phyloP scores from a whole-genome alignment of 2,888 invertebrate species.

The Sphaeridia pumilis region DNA sequence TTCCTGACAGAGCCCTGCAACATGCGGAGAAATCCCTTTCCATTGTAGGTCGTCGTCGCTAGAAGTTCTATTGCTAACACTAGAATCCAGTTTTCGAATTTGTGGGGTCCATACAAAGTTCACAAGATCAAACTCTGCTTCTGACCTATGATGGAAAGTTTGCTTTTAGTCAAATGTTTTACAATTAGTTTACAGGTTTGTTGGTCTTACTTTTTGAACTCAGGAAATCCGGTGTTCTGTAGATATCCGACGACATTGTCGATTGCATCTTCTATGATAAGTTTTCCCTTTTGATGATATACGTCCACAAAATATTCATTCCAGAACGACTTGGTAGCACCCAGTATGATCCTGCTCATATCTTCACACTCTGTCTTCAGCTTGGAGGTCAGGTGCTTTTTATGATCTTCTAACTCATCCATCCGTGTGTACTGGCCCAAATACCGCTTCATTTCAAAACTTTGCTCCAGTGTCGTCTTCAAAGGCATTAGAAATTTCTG shows the following conservation, averaged over 20 bases:
- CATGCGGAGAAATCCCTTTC: slow-evolving; percentile 28
- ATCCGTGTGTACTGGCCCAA: slow-evolving; percentile 17
- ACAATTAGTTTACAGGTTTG: not conserved
- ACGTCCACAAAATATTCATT: slow-evolving; percentile 27
- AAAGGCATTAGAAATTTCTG: slow-evolving; percentile 22
- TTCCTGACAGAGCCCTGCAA: slow-evolving; percentile 26
- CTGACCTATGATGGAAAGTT: slow-evolving; percentile 16
- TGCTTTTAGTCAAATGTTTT: not conserved
- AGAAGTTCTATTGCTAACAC: too few species aligned
- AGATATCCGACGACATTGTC: slow-evolving; percentile 17
- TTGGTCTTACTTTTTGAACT: slow-evolving; percentile 19
- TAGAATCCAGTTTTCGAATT: slow-evolving; percentile 1
- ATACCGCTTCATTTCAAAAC: slow-evolving; percentile 15
- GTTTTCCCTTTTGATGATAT: slow-evolving; percentile 24
- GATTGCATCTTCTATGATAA: slow-evolving; percentile 15
- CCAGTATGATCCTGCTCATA: slow-evolving; percentile 29
- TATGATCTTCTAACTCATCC: slow-evolving; percentile 22
- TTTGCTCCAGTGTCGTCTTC: slow-evolving; percentile 15
- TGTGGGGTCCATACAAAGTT: slow-evolving; percentile 29
- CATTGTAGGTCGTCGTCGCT: slow-evolving; percentile 31
- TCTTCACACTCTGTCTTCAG: slow-evolving; percentile 24
- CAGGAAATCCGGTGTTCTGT: slow-evolving; percentile 20
- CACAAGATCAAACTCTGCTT: slow-evolving; percentile 29
- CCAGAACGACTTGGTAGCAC: slow-evolving; percentile 30
- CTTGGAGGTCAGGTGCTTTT: slow-evolving; percentile 6